phyloP scores from a whole-genome alignment of 1,140 invertebrate genomes.

The Eurosta solidaginis region DNA sequence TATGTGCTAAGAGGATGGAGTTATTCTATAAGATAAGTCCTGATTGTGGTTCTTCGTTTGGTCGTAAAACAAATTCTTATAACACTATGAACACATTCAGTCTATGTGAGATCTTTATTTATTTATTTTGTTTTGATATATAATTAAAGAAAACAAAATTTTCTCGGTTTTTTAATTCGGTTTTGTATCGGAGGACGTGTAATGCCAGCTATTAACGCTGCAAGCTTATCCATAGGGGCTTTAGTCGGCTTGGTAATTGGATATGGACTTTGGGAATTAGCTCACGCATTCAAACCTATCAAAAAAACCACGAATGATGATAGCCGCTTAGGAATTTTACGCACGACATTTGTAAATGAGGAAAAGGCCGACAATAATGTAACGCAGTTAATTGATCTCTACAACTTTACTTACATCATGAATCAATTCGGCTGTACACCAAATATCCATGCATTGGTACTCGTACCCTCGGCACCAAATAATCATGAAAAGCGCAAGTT shows the following conservation, averaged over 20 bases:
- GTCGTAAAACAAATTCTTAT: too few relatives aligned
- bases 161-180: not conserved
- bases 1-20: too few relatives aligned
- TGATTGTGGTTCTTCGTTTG: too few relatives aligned
- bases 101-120: too few relatives aligned
- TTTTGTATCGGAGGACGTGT: not conserved
- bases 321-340: not conserved
- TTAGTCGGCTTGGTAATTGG: not conserved
- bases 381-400: conserved; percentile 64
- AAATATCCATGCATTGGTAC: conserved; percentile 62
- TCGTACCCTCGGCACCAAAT: conserved; percentile 71
- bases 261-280: not conserved
- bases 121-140: too few relatives aligned
- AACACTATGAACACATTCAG: too few relatives aligned
- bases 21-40: too few relatives aligned
- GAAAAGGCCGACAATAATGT: conserved; percentile 48
- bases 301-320: not conserved
- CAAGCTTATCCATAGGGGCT: not conserved
- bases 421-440: conserved; percentile 62
- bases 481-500: conserved; percentile 67
- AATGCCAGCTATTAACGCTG: not conserved
- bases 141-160: not conserved
- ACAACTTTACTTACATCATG: conserved; percentile 65
- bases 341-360: not conserved
- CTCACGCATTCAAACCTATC: not conserved